Evolutionary conservation across 1,140 invertebrate species (phyloP).

Genomic region (Diuraphis noxia): DNA sequence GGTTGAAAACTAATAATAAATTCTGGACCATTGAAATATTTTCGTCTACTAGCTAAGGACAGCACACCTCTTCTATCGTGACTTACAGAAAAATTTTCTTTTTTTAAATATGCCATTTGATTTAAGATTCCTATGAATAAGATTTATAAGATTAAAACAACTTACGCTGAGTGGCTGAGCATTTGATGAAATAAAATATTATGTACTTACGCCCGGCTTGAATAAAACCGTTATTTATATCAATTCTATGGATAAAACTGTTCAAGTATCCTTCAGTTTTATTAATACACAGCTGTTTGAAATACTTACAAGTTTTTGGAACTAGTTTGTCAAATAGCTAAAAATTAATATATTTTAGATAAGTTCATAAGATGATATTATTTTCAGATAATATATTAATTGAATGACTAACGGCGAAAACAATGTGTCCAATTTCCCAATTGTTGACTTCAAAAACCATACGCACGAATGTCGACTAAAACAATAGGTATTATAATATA

Average conservation of each 20-base stretch:
- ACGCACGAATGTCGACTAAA: conserved; percentile 25
- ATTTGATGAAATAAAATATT: background rate
- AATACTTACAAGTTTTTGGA: conserved; percentile 44
- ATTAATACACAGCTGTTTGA: conserved; percentile 14
- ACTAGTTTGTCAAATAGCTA: background rate
- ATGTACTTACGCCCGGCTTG: conserved; percentile 37
- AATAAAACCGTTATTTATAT: conserved; percentile 20
- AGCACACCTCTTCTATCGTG: conserved; percentile 43
- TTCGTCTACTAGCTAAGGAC: conserved; percentile 19
- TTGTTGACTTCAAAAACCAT: conserved; percentile 26
- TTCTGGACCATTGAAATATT: conserved; percentile 31
- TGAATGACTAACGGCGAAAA: background rate
- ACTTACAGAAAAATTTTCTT: conserved; percentile 25
- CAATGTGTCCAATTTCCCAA: background rate
- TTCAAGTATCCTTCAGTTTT: conserved; percentile 20
- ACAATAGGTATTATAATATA: background rate
- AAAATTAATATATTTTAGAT: background rate
- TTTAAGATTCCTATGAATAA: background rate
- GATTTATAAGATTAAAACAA: background rate
- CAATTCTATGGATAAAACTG: background rate
- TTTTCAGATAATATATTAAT: too few relatives aligned
- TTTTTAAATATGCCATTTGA: conserved; percentile 4
- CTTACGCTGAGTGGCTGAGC: background rate
- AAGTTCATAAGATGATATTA: too few relatives aligned
- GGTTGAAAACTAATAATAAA: conserved; percentile 35